phyloP scores from a whole-genome alignment of 2,797 vertebrate species.

The Cacajao melanocephalus region DNA sequence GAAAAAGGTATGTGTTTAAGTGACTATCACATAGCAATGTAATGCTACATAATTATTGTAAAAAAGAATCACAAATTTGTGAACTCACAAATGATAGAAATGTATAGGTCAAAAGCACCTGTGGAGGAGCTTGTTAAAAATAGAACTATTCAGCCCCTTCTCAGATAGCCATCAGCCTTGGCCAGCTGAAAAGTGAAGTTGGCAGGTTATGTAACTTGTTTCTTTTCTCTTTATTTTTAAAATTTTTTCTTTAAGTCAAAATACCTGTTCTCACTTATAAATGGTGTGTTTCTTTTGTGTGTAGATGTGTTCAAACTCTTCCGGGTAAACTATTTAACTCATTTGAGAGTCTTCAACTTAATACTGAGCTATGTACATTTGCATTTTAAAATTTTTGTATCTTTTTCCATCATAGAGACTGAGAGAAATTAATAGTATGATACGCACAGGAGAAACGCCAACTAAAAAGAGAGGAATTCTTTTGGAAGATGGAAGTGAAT shows the following conservation, averaged over 20 bases:
- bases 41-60: neutral
- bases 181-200: neutral
- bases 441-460: conserved; percentile 93
- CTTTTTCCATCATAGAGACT: conserved; percentile 85
- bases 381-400: conserved; percentile 1
- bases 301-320: neutral
- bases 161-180: neutral
- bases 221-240: neutral
- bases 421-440: conserved; percentile 97
- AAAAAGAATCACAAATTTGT: neutral
- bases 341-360: neutral
- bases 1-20: neutral
- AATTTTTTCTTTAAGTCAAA: too few species aligned
- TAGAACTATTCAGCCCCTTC: neutral
- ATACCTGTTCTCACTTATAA: too few species aligned
- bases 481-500: conserved; percentile 90
- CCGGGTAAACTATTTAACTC: neutral
- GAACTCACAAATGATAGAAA: neutral
- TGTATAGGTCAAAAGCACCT: neutral
- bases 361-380: neutral
- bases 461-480: conserved; percentile 93
- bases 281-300: neutral
- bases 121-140: neutral
- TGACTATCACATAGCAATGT: neutral
- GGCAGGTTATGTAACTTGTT: neutral